Conservation (phyloP, 2,797 vertebrate genomes). For the Distichodus sexfasciatus region DNA sequence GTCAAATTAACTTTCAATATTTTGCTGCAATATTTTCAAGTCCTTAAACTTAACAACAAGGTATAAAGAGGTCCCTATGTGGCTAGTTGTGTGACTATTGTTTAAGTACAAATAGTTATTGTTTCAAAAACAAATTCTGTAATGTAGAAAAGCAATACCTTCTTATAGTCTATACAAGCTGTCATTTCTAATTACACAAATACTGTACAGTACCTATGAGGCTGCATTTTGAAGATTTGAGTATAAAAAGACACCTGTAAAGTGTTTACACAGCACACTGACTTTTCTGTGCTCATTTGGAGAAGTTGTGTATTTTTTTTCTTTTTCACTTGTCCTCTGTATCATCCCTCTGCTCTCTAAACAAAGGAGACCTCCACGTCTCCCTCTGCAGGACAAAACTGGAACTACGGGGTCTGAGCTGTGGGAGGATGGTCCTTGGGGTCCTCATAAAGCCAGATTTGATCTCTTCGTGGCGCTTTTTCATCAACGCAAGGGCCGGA, state of each 20-base stretch:
- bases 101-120: too few species aligned
- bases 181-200: too few species aligned
- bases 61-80: background rate
- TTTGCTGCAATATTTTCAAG: background rate
- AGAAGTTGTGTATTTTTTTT: background rate
- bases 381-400: constrained; percentile 42
- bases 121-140: too few species aligned
- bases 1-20: background rate
- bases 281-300: background rate
- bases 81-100: too few species aligned
- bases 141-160: too few species aligned
- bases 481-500: constrained; percentile 68
- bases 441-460: constrained; percentile 51
- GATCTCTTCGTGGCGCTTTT: constrained; percentile 63
- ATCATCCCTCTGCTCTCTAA: constrained; percentile 9
- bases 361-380: constrained; percentile 44
- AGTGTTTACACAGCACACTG: too few species aligned
- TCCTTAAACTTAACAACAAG: background rate
- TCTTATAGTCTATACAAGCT: too few species aligned
- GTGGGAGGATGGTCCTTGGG: constrained; percentile 43
- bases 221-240: too few species aligned
- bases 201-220: too few species aligned
- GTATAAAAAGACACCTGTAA: too few species aligned
- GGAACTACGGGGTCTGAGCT: constrained; percentile 57
- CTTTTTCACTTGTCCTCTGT: constrained; percentile 32